Evolutionary conservation across 2,113 vertebrate genomes (phyloP).

Genomic region (Australoheros scitulus): DNA sequence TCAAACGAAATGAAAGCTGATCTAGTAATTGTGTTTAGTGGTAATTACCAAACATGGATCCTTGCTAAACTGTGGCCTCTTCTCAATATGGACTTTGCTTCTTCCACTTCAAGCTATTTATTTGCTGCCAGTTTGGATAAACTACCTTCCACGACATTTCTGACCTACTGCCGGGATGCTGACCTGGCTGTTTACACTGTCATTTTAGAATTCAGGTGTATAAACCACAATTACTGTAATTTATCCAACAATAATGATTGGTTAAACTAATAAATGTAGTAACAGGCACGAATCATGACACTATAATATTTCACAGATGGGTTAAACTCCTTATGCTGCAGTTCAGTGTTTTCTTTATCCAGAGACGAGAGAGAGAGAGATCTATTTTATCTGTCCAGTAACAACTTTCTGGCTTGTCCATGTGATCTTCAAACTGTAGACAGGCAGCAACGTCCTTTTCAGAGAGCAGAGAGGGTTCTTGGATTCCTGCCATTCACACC

Average conservation of each 20-base stretch:
- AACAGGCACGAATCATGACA: too few species aligned
- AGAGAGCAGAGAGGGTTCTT: neutral
- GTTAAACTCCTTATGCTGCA: too few species aligned
- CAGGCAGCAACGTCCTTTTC: neutral
- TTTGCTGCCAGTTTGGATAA: neutral
- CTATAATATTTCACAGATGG: too few species aligned
- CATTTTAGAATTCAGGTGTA: too few species aligned
- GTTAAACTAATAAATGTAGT: too few species aligned
- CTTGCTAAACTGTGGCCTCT: neutral
- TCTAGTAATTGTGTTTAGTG: neutral
- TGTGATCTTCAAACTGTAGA: neutral
- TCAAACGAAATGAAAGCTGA: neutral
- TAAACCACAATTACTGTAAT: too few species aligned
- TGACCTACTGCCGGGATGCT: too few species aligned
- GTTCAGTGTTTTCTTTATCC: neutral
- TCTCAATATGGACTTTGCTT: neutral
- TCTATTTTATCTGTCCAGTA: neutral
- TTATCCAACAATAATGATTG: too few species aligned
- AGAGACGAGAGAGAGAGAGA: too few species aligned
- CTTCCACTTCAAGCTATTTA: neutral
- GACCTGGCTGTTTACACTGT: too few species aligned
- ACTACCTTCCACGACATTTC: neutral
- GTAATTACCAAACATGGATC: neutral
- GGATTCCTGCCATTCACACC: neutral
- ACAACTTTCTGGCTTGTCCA: neutral